Evolutionary conservation across 2,888 invertebrate genomes (phyloP).

Genomic region (Crioceris asparagi): DNA sequence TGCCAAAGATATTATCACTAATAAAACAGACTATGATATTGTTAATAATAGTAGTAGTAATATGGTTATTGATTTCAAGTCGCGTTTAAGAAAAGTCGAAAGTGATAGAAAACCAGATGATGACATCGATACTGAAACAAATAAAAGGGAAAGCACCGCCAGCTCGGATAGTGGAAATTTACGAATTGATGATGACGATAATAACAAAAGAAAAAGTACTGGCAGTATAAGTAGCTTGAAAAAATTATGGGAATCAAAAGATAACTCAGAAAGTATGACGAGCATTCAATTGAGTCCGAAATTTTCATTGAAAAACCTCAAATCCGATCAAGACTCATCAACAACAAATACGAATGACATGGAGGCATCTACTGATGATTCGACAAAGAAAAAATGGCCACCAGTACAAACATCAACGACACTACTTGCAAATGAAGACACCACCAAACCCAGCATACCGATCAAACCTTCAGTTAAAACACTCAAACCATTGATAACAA

Average conservation of each 20-base stretch:
- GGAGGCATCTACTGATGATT: constrained; percentile 24
- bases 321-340: constrained; percentile 36
- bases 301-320: constrained; percentile 43
- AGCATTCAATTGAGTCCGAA: constrained; percentile 57
- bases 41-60: too few relatives aligned
- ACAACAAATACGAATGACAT: constrained; percentile 37
- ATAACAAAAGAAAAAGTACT: constrained; percentile 81
- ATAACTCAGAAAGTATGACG: constrained; percentile 38
- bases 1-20: constrained; percentile 46
- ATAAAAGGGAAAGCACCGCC: constrained; percentile 39
- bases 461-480: constrained; percentile 55
- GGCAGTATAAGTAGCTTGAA: constrained; percentile 88
- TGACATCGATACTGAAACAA: constrained; percentile 31
- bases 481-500: constrained; percentile 44
- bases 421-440: constrained; percentile 36
- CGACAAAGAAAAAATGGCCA: constrained; percentile 45
- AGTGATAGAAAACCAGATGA: constrained; percentile 38
- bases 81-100: constrained; percentile 72
- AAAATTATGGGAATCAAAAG: constrained; percentile 84
- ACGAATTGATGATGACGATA: constrained; percentile 49
- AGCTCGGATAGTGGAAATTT: constrained; percentile 38
- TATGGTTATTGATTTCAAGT: constrained; percentile 73
- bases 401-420: too few relatives aligned
- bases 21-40: too few relatives aligned
- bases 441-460: constrained; percentile 60